Percentiles rank a stretch among this genome's conserved stretches.
These are phyloP conservation scores for Caretta caretta DNA, from an alignment of 2,113 vertebrate species.

Conservation along the genomic window DNA sequence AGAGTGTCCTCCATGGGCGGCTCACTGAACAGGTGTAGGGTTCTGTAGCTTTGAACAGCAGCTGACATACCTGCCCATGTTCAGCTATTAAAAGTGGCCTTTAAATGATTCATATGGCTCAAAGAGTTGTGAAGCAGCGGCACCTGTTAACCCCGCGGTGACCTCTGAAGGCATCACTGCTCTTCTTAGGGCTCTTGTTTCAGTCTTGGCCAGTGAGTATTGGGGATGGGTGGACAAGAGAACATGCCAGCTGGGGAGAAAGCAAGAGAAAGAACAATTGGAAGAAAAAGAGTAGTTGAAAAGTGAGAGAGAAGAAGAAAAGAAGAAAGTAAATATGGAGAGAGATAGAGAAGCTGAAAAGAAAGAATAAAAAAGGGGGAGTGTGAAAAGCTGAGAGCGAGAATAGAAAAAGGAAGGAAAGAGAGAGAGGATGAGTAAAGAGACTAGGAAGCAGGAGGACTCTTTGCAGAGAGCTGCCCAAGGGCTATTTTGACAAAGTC, in stretches of 20 bases:
- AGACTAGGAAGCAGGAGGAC: neutral
- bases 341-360: neutral
- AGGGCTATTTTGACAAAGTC: neutral
- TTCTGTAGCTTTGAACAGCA: constrained; percentile 7
- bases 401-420: neutral
- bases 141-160: constrained; percentile 84
- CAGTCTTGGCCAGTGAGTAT: constrained; percentile 3
- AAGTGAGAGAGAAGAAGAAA: neutral
- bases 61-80: constrained; percentile 16
- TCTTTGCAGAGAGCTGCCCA: neutral
- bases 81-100: constrained; percentile 66
- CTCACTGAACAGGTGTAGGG: neutral
- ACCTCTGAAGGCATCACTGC: constrained; percentile 69
- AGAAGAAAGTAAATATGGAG: neutral
- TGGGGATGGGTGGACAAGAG: neutral
- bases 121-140: constrained; percentile 71
- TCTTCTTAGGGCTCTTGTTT: constrained; percentile 61
- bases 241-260: neutral
- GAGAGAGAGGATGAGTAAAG: neutral
- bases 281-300: neutral
- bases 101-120: constrained; percentile 78
- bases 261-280: neutral
- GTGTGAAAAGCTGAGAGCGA: neutral
- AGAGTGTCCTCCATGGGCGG: neutral
- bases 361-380: neutral